These are phyloP conservation scores for Zenarchopterus dispar DNA, from an alignment of 2,797 vertebrate species.

Conservation along the genomic window DNA sequence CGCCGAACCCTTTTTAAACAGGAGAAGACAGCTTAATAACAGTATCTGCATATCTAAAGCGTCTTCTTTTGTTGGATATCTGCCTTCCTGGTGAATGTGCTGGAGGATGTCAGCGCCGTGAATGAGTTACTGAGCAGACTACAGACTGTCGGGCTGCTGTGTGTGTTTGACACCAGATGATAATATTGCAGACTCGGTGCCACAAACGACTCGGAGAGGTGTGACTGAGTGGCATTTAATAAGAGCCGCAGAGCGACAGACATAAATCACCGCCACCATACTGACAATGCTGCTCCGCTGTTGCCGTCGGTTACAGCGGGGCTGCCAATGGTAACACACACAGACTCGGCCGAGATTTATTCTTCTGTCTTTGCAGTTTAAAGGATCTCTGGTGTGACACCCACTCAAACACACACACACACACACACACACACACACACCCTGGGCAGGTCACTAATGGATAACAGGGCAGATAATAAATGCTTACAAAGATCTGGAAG, in stretches of 20 bases:
- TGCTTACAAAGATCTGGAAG: too few species aligned
- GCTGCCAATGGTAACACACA: slow-evolving; percentile 49
- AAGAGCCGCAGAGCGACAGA: slow-evolving; percentile 50
- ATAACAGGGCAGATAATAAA: neutral
- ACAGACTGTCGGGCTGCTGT: slow-evolving; percentile 15
- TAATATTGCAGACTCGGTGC: slow-evolving; percentile 35
- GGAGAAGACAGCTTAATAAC: neutral
- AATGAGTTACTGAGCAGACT: slow-evolving; percentile 37
- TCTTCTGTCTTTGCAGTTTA: slow-evolving; percentile 35
- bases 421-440: neutral
- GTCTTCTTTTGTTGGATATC: neutral
- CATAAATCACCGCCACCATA: slow-evolving; percentile 59
- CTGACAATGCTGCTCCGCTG: slow-evolving; percentile 45
- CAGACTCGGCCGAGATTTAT: slow-evolving; percentile 5
- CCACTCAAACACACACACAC: neutral
- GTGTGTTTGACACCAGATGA: slow-evolving; percentile 48
- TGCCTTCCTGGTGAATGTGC: slow-evolving; percentile 8
- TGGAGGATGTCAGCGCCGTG: slow-evolving; percentile 22
- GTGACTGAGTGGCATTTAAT: slow-evolving; percentile 65
- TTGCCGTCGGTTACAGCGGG: slow-evolving; percentile 54
- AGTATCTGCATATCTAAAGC: slow-evolving; percentile 1
- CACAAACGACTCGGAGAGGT: slow-evolving; percentile 38
- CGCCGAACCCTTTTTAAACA: neutral
- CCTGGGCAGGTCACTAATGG: neutral
- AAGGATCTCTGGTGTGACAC: slow-evolving; percentile 3